phyloP scores from a whole-genome alignment of 2,888 invertebrate species.

The Leptopterna dolabrata region DNA sequence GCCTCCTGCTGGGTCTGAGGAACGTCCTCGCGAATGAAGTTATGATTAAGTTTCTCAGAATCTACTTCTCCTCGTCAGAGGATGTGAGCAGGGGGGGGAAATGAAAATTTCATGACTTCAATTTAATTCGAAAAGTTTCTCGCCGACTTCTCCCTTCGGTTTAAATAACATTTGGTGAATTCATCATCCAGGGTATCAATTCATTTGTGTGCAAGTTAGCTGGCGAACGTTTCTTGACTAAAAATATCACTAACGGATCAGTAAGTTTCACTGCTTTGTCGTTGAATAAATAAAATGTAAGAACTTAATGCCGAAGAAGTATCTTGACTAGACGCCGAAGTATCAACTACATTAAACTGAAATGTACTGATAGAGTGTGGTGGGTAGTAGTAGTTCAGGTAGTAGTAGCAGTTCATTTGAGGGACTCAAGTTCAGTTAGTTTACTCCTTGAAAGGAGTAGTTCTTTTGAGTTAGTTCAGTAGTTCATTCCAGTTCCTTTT shows the following conservation, averaged over 20 bases:
- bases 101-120: not conserved
- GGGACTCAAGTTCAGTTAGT: no score
- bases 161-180: not conserved
- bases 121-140: not conserved
- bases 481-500: no score
- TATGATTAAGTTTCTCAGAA: not conserved
- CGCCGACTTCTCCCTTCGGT: not conserved
- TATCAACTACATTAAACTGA: no score
- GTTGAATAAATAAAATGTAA: no score
- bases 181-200: not conserved
- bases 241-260: not conserved
- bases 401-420: no score
- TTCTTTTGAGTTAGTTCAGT: no score
- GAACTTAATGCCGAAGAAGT: no score
- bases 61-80: not conserved
- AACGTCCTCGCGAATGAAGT: not conserved
- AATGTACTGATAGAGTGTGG: no score
- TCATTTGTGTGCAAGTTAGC: not conserved
- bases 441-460: no score
- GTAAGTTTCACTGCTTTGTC: not conserved
- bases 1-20: not conserved
- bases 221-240: not conserved
- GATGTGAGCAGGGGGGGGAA: not conserved
- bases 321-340: no score
- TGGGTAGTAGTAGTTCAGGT: no score